Percentiles rank a stretch among this genome's conserved stretches.
Evolutionary conservation across 2,797 vertebrate species (phyloP).

Genomic region (Sciurus vulgaris): DNA sequence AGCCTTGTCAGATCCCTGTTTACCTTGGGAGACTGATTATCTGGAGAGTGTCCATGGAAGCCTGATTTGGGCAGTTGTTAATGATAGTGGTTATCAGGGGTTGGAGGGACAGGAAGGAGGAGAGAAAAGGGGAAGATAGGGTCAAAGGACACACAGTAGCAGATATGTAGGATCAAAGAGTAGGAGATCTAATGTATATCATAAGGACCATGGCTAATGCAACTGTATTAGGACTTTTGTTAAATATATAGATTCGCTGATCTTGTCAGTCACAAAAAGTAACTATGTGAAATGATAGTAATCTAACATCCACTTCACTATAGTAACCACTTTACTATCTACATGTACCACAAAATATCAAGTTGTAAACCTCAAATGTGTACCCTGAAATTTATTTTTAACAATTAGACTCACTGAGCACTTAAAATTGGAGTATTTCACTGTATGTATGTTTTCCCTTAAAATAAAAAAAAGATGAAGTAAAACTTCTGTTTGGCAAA

Average conservation of each 20-base stretch:
- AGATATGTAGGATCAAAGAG: neutral
- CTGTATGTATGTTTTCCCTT: neutral
- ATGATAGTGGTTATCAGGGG: neutral
- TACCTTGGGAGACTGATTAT: neutral
- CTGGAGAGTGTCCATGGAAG: neutral
- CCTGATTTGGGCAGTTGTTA: neutral
- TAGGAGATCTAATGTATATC: neutral
- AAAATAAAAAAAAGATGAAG: neutral
- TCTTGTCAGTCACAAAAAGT: neutral
- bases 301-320: neutral
- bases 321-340: neutral
- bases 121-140: neutral
- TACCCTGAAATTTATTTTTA: neutral
- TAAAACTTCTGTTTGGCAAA: slow-evolving; percentile 3
- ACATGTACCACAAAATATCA: neutral
- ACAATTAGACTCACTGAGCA: neutral
- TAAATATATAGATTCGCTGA: neutral
- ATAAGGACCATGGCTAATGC: neutral
- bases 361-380: neutral
- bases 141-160: neutral
- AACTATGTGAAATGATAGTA: neutral
- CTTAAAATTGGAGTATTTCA: neutral
- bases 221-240: neutral
- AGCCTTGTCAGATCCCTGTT: neutral
- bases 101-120: too few relatives aligned